phyloP scores from a whole-genome alignment of 2,888 invertebrate genomes.

The Dinocampus coccinellae region DNA sequence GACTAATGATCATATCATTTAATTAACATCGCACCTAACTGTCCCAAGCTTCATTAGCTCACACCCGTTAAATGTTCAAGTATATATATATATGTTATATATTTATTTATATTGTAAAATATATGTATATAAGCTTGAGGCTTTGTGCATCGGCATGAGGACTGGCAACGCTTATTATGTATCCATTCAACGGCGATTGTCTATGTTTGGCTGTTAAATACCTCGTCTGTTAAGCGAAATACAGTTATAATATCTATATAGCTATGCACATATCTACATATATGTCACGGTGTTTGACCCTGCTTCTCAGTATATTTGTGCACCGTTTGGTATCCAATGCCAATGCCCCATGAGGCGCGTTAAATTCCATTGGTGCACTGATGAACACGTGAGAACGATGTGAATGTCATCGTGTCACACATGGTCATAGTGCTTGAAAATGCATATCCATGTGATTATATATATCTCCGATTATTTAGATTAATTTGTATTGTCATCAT shows the following conservation, averaged over 20 bases:
- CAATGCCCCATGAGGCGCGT: slow-evolving; percentile 43
- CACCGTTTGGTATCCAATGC: slow-evolving; percentile 17
- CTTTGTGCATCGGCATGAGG: slow-evolving; percentile 32
- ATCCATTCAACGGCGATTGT: slow-evolving; percentile 57
- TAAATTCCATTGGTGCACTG: slow-evolving; percentile 60
- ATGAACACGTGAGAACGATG: slow-evolving; percentile 11
- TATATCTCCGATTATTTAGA: too few species aligned
- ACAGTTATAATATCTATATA: slow-evolving; percentile 51
- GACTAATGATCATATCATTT: slow-evolving; percentile 70
- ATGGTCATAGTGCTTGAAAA: not conserved
- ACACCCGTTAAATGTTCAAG: not conserved
- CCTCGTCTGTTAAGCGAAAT: slow-evolving; percentile 58
- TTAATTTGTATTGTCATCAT: too few species aligned
- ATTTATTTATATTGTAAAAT: not conserved
- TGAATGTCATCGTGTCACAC: not conserved
- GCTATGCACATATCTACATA: not conserved
- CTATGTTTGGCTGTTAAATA: slow-evolving; percentile 49
- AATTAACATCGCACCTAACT: slow-evolving; percentile 68
- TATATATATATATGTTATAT: not conserved
- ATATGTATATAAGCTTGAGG: slow-evolving; percentile 30
- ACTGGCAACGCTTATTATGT: slow-evolving; percentile 64
- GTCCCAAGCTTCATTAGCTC: slow-evolving; percentile 63
- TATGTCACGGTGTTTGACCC: slow-evolving; percentile 32
- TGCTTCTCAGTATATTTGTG: slow-evolving; percentile 48
- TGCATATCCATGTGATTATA: slow-evolving; percentile 31